Base-by-base conservation (phyloP, 30 jellyfish, hydroid and myxozoan species). In the Cassiopea andromeda region DNA sequence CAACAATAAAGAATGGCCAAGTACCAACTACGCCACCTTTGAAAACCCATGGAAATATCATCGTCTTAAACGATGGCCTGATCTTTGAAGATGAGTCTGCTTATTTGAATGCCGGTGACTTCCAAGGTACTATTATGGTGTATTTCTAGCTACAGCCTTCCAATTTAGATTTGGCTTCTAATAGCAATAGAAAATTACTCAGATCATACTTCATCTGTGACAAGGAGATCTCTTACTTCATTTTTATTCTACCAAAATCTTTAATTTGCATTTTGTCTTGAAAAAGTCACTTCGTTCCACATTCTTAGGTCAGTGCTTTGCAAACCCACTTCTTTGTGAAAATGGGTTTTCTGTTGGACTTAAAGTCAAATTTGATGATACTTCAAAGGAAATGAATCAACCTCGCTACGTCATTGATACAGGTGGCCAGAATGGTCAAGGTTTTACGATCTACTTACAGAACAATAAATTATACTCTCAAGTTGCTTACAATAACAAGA, bases 371-470 rank as follows among this genome's bases (percentile, higher is more conserved):
- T 73, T 97, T 43, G 98, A 94, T 70, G 98, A 93, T 59, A 38
- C 90, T 44, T 68, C 93, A 18, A 75, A 85, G 73, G 88, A 77
- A 48, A 66, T 84, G 61, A 93, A 67, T 59, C 81, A 77, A 27
- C 98, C 98, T 4, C 82, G 93, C 49, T 92, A 69, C 89, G 77
- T 97, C 50, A 89, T 97, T 57, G 99, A 97, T 77, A 90, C 99
- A 46, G 99, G 99, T 68, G 99, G 98, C n/a, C 99, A 97, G 67
- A 71, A 87, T 46, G 99, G 99, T 15, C 97, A 92, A 83, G 99
- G 99, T 19, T 93, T 97, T 69, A 94, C 99, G 1, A 70, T 97
- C 67, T 97, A 97, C 61, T 75, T 84, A 69, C 98, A 83, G 69
- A 87, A 79, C 75, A 92, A 89, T 19, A 89, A 94, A 67, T 57